Evolutionary conservation across 2,797 vertebrate species (phyloP).

Genomic region (Rhyacichthys aspro): DNA sequence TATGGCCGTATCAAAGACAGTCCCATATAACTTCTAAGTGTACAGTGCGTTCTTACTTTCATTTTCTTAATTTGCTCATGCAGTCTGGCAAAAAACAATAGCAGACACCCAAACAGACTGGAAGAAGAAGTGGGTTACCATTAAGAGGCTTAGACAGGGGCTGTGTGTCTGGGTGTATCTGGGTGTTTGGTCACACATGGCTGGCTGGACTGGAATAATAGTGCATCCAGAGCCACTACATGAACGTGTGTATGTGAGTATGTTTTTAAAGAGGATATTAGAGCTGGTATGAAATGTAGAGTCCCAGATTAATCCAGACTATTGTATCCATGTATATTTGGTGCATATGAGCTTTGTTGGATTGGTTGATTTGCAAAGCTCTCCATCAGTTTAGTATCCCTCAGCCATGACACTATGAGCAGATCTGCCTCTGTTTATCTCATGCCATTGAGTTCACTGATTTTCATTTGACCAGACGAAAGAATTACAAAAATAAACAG

Average conservation of each 20-base stretch:
- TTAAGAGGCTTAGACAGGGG: constrained; percentile 64
- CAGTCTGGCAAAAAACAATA: constrained; percentile 29
- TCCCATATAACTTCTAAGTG: not conserved
- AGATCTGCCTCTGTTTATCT: constrained; percentile 16
- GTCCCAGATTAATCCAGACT: constrained; percentile 55
- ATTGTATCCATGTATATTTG: constrained; percentile 33
- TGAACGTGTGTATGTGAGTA: constrained; percentile 21
- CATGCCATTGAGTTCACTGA: not conserved
- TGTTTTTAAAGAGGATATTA: constrained; percentile 73
- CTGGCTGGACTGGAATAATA: constrained; percentile 53
- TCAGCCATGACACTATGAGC: constrained; percentile 28
- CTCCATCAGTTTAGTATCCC: constrained; percentile 15
- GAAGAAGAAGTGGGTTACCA: constrained; percentile 54
- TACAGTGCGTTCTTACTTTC: constrained; percentile 15
- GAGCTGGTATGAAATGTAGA: constrained; percentile 63
- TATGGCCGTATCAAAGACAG: not conserved
- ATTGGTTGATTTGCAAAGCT: constrained; percentile 35
- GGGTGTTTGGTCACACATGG: constrained; percentile 53
- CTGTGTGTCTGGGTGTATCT: constrained; percentile 19
- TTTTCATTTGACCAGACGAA: not conserved
- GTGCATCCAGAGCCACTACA: constrained; percentile 23
- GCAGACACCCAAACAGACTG: constrained; percentile 63
- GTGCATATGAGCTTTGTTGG: constrained; percentile 1
- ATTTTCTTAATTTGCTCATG: constrained; percentile 41
- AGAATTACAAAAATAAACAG: too few species aligned